Conservation (phyloP, 2,113 vertebrate genomes). For the Patagioenas fasciata region DNA sequence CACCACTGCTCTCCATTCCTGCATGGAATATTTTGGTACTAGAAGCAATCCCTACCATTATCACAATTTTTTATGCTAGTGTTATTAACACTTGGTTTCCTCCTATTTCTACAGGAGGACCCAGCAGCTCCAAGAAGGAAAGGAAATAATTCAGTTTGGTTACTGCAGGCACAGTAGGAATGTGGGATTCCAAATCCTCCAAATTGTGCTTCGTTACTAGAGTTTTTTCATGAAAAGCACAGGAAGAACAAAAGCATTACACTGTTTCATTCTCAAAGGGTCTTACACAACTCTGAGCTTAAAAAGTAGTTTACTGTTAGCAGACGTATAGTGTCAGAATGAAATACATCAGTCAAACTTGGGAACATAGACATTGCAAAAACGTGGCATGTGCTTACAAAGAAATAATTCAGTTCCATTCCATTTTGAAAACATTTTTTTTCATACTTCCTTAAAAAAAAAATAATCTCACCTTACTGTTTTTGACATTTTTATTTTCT, state of each 20-base stretch:
- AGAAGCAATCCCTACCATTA: neutral
- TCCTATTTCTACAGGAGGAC: neutral
- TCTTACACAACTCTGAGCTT: neutral
- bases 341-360: neutral
- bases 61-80: neutral
- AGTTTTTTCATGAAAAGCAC: neutral
- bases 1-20: neutral
- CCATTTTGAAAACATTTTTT: neutral
- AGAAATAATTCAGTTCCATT: neutral
- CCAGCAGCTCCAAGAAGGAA: neutral
- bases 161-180: neutral
- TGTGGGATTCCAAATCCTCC: neutral
- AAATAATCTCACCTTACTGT: conserved; percentile 48
- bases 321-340: neutral
- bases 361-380: neutral
- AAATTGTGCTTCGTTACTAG: neutral
- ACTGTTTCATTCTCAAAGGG: neutral
- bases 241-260: neutral
- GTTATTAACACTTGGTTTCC: neutral
- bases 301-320: neutral
- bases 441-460: neutral
- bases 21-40: neutral
- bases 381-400: neutral
- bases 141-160: neutral
- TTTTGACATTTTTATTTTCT: conserved; percentile 25